Evolutionary conservation across 2,113 vertebrate genomes (phyloP).

Genomic region (Lynx canadensis): DNA sequence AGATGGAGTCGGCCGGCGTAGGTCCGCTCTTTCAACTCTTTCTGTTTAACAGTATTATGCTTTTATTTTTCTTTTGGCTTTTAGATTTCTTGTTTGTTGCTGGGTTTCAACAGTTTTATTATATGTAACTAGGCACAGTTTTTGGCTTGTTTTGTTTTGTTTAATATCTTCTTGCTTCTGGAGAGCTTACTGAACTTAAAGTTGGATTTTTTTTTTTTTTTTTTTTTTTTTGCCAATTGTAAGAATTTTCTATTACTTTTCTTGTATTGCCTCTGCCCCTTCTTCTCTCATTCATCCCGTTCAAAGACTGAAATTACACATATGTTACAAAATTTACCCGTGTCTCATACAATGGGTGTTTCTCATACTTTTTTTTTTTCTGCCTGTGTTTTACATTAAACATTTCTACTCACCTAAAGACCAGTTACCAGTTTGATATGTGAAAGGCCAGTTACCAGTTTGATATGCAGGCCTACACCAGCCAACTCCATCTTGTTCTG

Average conservation of each 20-base stretch:
- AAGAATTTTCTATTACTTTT: not conserved
- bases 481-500: too few relatives aligned
- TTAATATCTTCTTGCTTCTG: not conserved
- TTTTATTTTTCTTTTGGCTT: not conserved
- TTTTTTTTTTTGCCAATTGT: not conserved
- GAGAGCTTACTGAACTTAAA: not conserved
- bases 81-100: not conserved
- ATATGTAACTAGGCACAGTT: not conserved
- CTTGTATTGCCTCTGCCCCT: not conserved
- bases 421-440: not conserved
- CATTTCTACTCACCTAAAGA: not conserved
- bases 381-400: not conserved
- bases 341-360: not conserved
- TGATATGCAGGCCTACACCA: too few relatives aligned
- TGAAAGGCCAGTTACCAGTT: not conserved
- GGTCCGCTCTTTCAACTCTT: not conserved
- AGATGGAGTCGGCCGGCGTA: too few relatives aligned
- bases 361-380: not conserved
- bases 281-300: not conserved
- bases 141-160: not conserved
- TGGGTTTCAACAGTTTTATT: not conserved
- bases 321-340: not conserved
- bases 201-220: not conserved
- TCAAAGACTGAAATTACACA: not conserved
- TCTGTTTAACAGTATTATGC: not conserved